Evolutionary conservation across 2,888 invertebrate species (phyloP), one percentile per base, ranked within the genome.

Genomic region (Xylocampa areola): DNA sequence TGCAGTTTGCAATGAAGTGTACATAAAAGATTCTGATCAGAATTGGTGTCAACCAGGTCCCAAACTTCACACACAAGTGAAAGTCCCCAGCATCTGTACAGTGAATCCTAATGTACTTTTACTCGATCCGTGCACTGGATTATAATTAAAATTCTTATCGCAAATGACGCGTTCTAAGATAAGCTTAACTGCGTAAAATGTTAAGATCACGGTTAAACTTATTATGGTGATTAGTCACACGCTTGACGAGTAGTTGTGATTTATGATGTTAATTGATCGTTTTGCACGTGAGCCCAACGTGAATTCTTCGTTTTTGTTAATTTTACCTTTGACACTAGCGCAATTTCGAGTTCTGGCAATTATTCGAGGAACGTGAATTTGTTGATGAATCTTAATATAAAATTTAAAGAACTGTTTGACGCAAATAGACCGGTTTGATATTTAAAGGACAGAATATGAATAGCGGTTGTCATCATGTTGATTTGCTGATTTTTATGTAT

Each of bases 191-290:
- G 70, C 71, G 79, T 55, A 78, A 51, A 77, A 79, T 76, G 78
- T 70, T 72, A 83, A 82, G 83, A 85, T 84, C 82, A 81, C 60
- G 84, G 84, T 71, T 78, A 69, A 68, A 65, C 44, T 59, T 72
- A 65, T 77, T 73, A 62, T 51, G 37, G 50, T 57, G 44, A 55
- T 57, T 72, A 64, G 40, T 59, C 48, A 58, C 57, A 59, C 44
- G 51, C 10, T 36, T 47, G 40, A 57, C 44, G 48, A 51, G 50
- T 64, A 45, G 41, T 25, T 53, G 19, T 55, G 19, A 51, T 35
- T 55, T 45, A 50, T 35, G 39, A 52, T 63, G 63, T 52, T 55
- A 63, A 63, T 58, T 66, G 55, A 39, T 36, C 27, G 32, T 55
- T 41, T 49, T 37, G 27, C 37, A 43, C 35, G 35, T 44, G 37